Evolutionary conservation across 2,113 vertebrate genomes (phyloP).

Genomic region (Cromileptes altivelis): DNA sequence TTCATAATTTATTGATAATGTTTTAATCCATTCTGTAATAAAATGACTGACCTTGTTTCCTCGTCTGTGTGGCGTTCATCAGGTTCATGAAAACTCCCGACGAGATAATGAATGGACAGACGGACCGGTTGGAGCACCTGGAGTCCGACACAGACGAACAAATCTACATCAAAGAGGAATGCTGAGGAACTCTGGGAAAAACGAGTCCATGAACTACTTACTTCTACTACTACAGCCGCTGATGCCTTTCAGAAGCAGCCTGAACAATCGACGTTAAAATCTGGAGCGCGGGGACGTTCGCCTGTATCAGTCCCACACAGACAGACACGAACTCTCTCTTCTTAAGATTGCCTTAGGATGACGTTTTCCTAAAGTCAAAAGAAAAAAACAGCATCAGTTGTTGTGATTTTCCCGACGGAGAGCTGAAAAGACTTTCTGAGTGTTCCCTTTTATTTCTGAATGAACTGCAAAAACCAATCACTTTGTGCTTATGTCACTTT

Average conservation of each 20-base stretch:
- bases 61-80: background rate
- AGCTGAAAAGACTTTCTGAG: conserved; percentile 33
- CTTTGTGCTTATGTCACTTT: conserved; percentile 71
- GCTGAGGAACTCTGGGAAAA: conserved; percentile 83
- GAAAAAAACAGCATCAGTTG: background rate
- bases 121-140: conserved; percentile 95
- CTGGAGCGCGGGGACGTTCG: conserved; percentile 26
- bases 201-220: conserved; percentile 52
- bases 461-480: conserved; percentile 79
- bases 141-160: conserved; percentile 97
- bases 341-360: conserved; percentile 59
- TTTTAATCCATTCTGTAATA: background rate
- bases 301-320: conserved; percentile 8
- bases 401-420: conserved; percentile 46
- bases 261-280: conserved; percentile 57
- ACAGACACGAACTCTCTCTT: conserved; percentile 25
- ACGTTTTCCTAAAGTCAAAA: conserved; percentile 43
- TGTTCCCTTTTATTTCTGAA: conserved; percentile 50
- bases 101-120: conserved; percentile 98
- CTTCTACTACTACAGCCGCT: conserved; percentile 73
- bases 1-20: background rate
- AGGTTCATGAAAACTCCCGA: conserved; percentile 99
- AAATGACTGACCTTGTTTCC: background rate
- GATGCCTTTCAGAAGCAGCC: conserved; percentile 82
- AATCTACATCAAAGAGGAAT: conserved; percentile 96